phyloP scores from a whole-genome alignment of 2,113 vertebrate species.

The Notarius quadriscutis region DNA sequence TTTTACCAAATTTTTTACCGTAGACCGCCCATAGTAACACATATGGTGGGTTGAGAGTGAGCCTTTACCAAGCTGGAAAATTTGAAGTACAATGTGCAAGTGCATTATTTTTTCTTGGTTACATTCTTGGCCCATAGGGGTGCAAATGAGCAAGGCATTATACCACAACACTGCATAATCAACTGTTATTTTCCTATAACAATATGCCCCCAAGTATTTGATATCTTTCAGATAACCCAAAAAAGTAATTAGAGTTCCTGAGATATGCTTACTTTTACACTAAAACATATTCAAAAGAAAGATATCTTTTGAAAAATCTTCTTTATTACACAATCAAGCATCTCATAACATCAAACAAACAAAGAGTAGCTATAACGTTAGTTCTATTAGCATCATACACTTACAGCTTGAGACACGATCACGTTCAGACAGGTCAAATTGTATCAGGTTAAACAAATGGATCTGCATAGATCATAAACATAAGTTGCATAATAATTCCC shows the following conservation, averaged over 20 bases:
- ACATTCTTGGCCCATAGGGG: neutral
- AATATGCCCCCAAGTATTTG: neutral
- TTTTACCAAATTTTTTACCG: no score
- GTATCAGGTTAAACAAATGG: neutral
- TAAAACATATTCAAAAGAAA: neutral
- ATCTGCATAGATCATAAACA: slow-evolving; percentile 33
- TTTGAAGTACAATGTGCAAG: neutral
- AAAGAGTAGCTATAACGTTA: neutral
- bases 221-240: neutral
- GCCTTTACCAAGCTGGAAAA: neutral
- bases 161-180: neutral
- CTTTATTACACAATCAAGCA: slow-evolving; percentile 37
- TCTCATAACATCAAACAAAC: slow-evolving; percentile 16
- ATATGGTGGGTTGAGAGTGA: neutral
- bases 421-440: neutral
- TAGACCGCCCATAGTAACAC: no score
- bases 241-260: neutral
- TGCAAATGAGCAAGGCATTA: neutral
- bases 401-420: slow-evolving; percentile 20
- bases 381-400: slow-evolving; percentile 15
- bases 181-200: neutral
- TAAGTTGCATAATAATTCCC: slow-evolving; percentile 40
- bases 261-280: neutral
- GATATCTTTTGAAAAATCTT: slow-evolving; percentile 21
- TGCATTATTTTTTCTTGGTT: neutral